Evolutionary conservation across 2,888 invertebrate genomes (phyloP).

Genomic region (Mimumesa dahlbomi): DNA sequence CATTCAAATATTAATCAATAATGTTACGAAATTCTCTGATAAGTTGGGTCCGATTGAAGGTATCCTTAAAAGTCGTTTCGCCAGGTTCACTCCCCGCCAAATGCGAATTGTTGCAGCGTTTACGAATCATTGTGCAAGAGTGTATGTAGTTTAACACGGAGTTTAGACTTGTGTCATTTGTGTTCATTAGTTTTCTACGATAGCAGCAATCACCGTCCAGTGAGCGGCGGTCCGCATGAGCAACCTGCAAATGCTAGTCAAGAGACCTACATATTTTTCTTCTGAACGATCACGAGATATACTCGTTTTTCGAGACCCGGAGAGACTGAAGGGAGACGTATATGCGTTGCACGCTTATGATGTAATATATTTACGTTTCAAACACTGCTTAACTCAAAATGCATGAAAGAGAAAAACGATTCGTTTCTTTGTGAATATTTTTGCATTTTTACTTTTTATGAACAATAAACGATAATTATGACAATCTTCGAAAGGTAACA

Average conservation of each 20-base stretch:
- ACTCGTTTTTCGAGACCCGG: conserved; percentile 8
- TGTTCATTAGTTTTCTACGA: conserved; percentile 33
- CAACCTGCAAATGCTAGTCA: conserved; percentile 31
- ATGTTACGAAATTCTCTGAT: neutral
- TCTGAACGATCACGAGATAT: conserved; percentile 33
- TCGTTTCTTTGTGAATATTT: no score
- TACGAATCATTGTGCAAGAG: conserved; percentile 40
- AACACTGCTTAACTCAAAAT: no score
- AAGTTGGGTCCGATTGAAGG: no score
- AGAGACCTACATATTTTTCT: conserved; percentile 59
- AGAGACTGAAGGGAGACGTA: no score
- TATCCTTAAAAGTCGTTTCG: conserved; percentile 11
- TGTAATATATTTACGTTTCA: no score
- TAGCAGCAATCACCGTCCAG: conserved; percentile 44
- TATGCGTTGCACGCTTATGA: no score
- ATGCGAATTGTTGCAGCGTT: conserved; percentile 19
- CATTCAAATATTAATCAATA: neutral
- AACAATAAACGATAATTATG: no score
- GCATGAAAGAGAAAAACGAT: no score
- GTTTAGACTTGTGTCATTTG: conserved; percentile 41
- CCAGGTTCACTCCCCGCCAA: conserved; percentile 10
- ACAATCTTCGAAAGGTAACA: no score
- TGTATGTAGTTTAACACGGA: conserved; percentile 5
- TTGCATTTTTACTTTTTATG: no score
- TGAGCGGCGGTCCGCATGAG: conserved; percentile 47